Percentiles rank a stretch among this genome's conserved stretches.
phyloP scores from a whole-genome alignment of 2,797 vertebrate species.

The Crax fasciolata region DNA sequence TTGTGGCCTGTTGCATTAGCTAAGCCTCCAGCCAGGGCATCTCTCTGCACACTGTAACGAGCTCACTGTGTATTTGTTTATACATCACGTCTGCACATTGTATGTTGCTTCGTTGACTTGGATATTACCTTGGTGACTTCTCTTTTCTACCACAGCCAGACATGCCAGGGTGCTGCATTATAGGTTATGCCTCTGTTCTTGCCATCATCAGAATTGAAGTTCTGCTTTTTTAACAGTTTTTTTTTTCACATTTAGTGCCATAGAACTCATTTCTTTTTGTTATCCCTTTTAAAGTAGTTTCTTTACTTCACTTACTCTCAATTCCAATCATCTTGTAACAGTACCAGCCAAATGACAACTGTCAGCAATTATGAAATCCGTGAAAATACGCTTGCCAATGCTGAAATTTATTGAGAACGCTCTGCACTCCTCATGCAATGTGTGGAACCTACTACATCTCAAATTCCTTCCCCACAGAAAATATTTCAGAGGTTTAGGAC shows the following conservation, averaged over 20 bases:
- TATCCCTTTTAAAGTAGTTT: slow-evolving; percentile 38
- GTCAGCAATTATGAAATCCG: slow-evolving; percentile 55
- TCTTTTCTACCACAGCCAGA: not conserved
- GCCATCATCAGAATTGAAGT: not conserved
- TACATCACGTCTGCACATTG: fast-evolving
- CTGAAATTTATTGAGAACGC: slow-evolving; percentile 27
- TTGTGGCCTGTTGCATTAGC: not conserved
- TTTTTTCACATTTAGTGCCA: not conserved
- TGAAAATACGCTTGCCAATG: slow-evolving; percentile 48
- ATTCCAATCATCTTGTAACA: not conserved
- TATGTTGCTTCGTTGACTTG: not conserved
- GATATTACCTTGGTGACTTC: not conserved
- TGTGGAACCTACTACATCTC: not conserved
- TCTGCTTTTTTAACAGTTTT: not conserved
- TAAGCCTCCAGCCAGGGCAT: not conserved
- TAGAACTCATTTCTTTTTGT: not conserved
- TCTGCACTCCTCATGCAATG: slow-evolving; percentile 18
- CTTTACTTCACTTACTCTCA: not conserved
- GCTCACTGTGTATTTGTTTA: not conserved
- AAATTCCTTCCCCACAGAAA: slow-evolving; percentile 25
- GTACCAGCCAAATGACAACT: slow-evolving; percentile 53
- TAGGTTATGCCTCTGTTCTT: not conserved
- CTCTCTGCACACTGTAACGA: not conserved
- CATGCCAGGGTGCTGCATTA: not conserved
- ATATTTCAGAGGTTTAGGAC: not conserved